Conservation (phyloP, 1,140 invertebrate species). For the Zophobas morio region DNA sequence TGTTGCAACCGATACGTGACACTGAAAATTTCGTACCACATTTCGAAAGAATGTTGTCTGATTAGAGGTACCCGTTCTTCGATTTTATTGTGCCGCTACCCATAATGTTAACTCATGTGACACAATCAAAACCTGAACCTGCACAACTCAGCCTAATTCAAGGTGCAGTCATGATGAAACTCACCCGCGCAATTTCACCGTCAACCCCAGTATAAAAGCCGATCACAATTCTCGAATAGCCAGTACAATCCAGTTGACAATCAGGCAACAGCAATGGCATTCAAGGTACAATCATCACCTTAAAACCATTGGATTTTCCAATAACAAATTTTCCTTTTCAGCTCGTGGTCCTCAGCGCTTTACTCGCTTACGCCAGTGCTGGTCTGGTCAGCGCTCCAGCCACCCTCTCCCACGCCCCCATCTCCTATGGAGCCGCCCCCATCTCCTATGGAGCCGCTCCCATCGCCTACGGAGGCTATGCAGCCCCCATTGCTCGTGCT, state of each 20-base stretch:
- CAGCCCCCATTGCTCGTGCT: conserved; percentile 32
- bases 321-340: conserved; percentile 5
- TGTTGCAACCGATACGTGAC: too few relatives aligned
- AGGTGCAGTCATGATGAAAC: conserved; percentile 42
- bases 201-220: conserved; percentile 36
- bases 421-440: conserved; percentile 56
- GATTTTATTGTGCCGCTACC: background rate
- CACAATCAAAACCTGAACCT: background rate
- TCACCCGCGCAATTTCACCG: conserved; percentile 40
- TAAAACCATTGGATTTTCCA: background rate
- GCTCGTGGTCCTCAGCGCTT: conserved; percentile 43
- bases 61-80: too few relatives aligned
- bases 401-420: conserved; percentile 49
- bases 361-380: conserved; percentile 60
- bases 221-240: conserved; percentile 8
- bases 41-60: too few relatives aligned
- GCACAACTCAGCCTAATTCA: conserved; percentile 41
- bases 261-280: conserved; percentile 44
- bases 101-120: background rate
- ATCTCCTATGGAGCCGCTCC: conserved; percentile 56
- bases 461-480: conserved; percentile 27
- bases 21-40: too few relatives aligned
- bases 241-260: conserved; percentile 34
- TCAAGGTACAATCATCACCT: conserved; percentile 41
- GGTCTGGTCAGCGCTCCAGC: conserved; percentile 58